Evolutionary conservation across 2,888 invertebrate species (phyloP).

Genomic region (Cerastoderma edule): DNA sequence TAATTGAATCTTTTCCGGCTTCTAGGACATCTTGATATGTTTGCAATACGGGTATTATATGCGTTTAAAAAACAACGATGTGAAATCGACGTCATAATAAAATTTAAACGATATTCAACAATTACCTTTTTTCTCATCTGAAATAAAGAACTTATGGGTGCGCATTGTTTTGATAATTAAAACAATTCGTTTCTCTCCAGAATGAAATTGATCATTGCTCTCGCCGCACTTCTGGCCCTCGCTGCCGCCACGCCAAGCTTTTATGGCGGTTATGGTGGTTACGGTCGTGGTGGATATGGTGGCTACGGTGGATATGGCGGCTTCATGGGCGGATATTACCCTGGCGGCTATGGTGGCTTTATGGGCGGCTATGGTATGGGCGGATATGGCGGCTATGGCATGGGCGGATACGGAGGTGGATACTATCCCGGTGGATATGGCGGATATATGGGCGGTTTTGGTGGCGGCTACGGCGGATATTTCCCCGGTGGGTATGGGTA

Average conservation of each 20-base stretch:
- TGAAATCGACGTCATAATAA: neutral
- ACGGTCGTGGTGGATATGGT: neutral
- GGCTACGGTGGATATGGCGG: neutral
- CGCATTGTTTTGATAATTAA: neutral
- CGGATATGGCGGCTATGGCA: neutral
- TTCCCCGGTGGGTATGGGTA: too few relatives aligned
- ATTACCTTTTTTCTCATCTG: neutral
- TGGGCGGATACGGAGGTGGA: neutral
- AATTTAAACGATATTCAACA: neutral
- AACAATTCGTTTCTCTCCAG: neutral
- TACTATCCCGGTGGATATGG: neutral
- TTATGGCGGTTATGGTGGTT: neutral
- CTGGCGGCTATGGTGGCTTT: conserved; percentile 7
- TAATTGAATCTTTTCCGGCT: too few relatives aligned
- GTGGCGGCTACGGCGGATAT: conserved; percentile 2
- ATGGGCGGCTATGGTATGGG: neutral
- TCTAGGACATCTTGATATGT: neutral
- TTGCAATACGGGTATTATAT: neutral
- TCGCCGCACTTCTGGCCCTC: conserved; percentile 11
- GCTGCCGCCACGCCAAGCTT: neutral
- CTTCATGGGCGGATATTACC: neutral
- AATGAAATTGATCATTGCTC: conserved; percentile 19
- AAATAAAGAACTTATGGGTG: too few relatives aligned
- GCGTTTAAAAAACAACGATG: neutral
- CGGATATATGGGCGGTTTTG: conserved; percentile 3